A percentile compares a stretch with the other conserved stretches of the same genome.
These are phyloP conservation scores for Saccopteryx bilineata DNA, from an alignment of 2,113 vertebrate species.

Conservation along the genomic window DNA sequence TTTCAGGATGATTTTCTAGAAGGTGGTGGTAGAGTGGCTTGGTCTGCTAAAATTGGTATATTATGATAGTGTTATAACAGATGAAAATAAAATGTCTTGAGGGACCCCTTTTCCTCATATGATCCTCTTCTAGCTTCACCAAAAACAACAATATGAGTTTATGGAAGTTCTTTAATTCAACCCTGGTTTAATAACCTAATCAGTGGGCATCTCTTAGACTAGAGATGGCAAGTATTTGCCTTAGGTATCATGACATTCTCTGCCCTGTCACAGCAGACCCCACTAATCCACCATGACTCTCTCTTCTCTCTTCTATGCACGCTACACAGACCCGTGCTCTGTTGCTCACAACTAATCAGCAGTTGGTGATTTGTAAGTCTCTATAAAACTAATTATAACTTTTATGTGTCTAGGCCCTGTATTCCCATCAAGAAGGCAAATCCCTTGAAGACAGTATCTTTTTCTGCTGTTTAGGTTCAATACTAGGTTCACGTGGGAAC, in stretches of 20 bases:
- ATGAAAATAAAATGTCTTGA: conserved; percentile 43
- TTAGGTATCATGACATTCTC: not conserved
- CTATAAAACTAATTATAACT: conserved; percentile 54
- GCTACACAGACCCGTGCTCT: not conserved
- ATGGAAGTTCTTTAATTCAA: not conserved
- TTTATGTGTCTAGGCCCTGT: not conserved
- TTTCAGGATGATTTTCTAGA: not conserved
- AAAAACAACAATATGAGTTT: conserved; percentile 7
- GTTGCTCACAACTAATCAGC: not conserved
- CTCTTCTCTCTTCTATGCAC: not conserved
- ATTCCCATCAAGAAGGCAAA: conserved; percentile 42
- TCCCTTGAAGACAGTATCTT: conserved; percentile 27
- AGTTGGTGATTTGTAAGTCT: conserved; percentile 29
- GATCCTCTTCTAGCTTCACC: not conserved
- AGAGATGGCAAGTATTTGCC: not conserved
- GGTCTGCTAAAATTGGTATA: conserved; percentile 18
- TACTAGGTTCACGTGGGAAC: conserved; percentile 20
- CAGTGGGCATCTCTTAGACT: not conserved
- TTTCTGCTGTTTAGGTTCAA: conserved; percentile 35
- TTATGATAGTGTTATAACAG: not conserved
- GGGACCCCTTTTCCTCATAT: not conserved
- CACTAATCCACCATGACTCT: not conserved
- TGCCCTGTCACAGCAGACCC: not conserved
- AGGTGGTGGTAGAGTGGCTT: not conserved
- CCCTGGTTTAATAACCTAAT: not conserved